Base-by-base conservation (phyloP, 2,113 vertebrate species). In the Alethe diademata region DNA sequence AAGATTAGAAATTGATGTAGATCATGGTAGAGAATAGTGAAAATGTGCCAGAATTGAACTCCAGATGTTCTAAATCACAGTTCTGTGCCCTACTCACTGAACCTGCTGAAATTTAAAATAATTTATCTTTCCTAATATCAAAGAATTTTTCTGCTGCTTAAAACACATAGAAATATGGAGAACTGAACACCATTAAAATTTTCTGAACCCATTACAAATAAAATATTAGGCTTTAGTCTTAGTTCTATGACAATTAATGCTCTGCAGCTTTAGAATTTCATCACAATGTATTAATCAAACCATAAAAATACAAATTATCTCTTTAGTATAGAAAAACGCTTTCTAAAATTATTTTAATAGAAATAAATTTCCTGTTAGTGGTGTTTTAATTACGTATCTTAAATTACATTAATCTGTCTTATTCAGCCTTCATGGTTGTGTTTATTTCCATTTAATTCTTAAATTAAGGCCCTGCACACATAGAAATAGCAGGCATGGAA, bases 251-350 rank as follows among this genome's bases (percentile, higher is more conserved):
- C 82, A 94, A 86, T 80, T 94, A 94, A 91, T 67, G 22, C 28
- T 94, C 43, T 86, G 36, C 64, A 94, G 71, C 54, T 94, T 90
- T 81, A 84, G 54, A 90, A 80, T 78, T 83, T 86, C 90, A 92
- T 53, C 65, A 86, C 45, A 88, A 56, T 81, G 35, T 92, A 86
- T 94, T 93, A 94, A 94, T 90, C 82, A 95, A 90, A 72, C 48
- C 4, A 0, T 88, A 96, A 95, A 94, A 96, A 86, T 45, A 96
- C 51, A 88, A 96, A 90, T 92, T 92, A 78, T 51, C 11, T 88
- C 53, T 74, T 93, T 64, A 93, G 56, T 42, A 83, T 35, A 54
- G 64, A 93, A 96, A 92, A 96, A n/a, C 0, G 0, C 36, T 88
- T 92, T 80, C 56, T 74, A 67, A 95, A 93, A 86, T 86, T 4